Percentiles rank a stretch among this genome's conserved stretches.
Evolutionary conservation across 2,113 vertebrate species (phyloP).

Genomic region (Drymodes brunneopygia): DNA sequence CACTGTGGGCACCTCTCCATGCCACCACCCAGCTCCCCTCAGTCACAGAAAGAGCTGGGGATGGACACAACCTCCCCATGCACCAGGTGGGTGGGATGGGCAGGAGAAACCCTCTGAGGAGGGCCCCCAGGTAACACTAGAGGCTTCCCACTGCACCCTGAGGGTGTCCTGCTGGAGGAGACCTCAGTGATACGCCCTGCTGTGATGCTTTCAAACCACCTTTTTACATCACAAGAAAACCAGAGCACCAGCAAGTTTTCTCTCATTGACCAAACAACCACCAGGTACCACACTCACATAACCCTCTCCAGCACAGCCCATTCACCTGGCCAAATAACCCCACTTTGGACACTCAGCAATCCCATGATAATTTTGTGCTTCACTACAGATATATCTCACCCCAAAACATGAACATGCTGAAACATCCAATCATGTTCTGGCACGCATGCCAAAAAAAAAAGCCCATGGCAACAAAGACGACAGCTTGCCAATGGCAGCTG

Average conservation of each 20-base stretch:
- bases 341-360: not conserved
- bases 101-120: not conserved
- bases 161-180: not conserved
- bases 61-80: not conserved
- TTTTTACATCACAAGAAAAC: not conserved
- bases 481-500: conserved; percentile 69
- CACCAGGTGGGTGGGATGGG: not conserved
- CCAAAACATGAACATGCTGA: conserved; percentile 29
- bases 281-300: fast-evolving
- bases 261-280: not conserved
- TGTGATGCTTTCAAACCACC: not conserved
- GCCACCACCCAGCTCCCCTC: not conserved
- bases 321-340: not conserved
- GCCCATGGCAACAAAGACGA: conserved; percentile 72
- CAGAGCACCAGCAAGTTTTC: not conserved
- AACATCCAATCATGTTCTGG: conserved; percentile 65
- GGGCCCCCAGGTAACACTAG: fast-evolving
- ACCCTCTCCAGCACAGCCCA: not conserved
- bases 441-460: conserved; percentile 65
- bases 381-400: conserved; percentile 39
- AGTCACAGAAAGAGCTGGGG: fast-evolving
- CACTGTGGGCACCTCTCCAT: not conserved
- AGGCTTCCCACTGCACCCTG: not conserved
- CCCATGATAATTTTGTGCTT: not conserved
- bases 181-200: not conserved